Conservation (phyloP, 2,888 invertebrate species). For the Drosophila barbarae region DNA sequence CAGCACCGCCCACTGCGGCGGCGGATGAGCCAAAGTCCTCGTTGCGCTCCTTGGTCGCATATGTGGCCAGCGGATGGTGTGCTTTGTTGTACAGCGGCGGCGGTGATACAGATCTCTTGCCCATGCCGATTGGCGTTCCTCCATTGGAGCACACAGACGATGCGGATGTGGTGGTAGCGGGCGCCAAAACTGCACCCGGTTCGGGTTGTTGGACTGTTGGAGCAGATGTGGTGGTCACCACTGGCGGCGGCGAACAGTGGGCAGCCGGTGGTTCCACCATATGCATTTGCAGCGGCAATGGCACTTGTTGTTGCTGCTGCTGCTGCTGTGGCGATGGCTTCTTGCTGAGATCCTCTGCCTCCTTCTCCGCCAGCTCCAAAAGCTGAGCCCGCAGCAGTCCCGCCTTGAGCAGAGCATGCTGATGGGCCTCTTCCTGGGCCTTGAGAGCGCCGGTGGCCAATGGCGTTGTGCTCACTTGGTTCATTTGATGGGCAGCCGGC, state of each 20-base stretch:
- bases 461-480: slow-evolving; percentile 66
- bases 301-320: slow-evolving; percentile 11
- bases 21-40: slow-evolving; percentile 59
- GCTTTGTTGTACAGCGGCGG: slow-evolving; percentile 77
- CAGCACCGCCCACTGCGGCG: slow-evolving; percentile 31
- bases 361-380: slow-evolving; percentile 69
- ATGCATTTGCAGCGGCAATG: slow-evolving; percentile 18
- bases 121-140: slow-evolving; percentile 37
- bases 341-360: slow-evolving; percentile 74
- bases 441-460: slow-evolving; percentile 56
- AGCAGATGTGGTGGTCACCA: slow-evolving; percentile 57
- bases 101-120: slow-evolving; percentile 75
- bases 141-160: slow-evolving; percentile 49
- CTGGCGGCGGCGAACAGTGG: slow-evolving; percentile 59
- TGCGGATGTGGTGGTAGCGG: slow-evolving; percentile 54
- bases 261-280: slow-evolving; percentile 38
- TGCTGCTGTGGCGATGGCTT: slow-evolving; percentile 52
- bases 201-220: slow-evolving; percentile 41
- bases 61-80: slow-evolving; percentile 72
- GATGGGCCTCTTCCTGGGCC: slow-evolving; percentile 62
- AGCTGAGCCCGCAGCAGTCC: slow-evolving; percentile 61
- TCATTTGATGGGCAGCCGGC: slow-evolving; percentile 65
- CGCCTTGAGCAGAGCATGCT: slow-evolving; percentile 61
- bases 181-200: slow-evolving; percentile 53
- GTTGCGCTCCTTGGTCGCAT: slow-evolving; percentile 57